Evolutionary conservation across 2,113 vertebrate species (phyloP).

Genomic region (Indicator indicator): DNA sequence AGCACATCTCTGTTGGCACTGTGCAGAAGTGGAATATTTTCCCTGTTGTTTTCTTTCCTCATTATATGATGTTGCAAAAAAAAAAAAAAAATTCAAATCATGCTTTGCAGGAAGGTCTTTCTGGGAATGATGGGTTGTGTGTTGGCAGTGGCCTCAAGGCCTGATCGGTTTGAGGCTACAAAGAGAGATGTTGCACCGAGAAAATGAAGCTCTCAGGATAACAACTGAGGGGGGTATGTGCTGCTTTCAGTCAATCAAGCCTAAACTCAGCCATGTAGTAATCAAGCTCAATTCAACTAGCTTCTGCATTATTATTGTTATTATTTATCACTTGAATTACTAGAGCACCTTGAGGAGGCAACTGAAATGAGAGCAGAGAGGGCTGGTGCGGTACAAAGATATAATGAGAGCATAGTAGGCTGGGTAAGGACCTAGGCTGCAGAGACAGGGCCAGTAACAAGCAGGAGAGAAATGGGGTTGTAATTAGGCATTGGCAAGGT

Average conservation of each 20-base stretch:
- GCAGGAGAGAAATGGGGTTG: not conserved
- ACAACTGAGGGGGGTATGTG: not conserved
- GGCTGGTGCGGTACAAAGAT: conserved; percentile 21
- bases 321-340: conserved; percentile 70
- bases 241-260: conserved; percentile 63
- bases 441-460: not conserved
- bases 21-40: not conserved
- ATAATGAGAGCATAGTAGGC: not conserved
- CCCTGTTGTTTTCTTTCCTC: conserved; percentile 16
- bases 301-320: conserved; percentile 63
- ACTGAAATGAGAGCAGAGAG: conserved; percentile 19
- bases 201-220: conserved; percentile 56
- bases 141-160: conserved; percentile 15
- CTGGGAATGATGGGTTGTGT: not conserved
- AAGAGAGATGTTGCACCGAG: not conserved
- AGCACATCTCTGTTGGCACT: not conserved
- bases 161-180: not conserved
- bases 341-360: conserved; percentile 59
- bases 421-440: not conserved
- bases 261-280: conserved; percentile 33
- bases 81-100: conserved; percentile 5
- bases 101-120: conserved; percentile 18
- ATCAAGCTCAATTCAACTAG: conserved; percentile 67
- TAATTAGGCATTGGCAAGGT: not conserved
- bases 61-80: not conserved